A percentile compares a stretch with the other conserved stretches of the same genome.
phyloP scores from a whole-genome alignment of 2,888 invertebrate genomes.

The Pterostichus madidus region DNA sequence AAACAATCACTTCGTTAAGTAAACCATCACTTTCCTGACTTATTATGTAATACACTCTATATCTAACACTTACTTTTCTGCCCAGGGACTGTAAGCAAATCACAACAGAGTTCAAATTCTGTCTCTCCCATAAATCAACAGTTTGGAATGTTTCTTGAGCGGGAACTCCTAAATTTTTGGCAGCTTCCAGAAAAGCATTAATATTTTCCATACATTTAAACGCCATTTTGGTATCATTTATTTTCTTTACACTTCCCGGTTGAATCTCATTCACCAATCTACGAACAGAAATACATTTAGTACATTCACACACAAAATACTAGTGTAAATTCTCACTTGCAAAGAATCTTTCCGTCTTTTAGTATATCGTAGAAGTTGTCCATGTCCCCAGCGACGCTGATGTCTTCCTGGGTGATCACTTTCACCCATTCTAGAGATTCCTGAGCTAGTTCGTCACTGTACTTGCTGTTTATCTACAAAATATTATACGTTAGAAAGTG shows the following conservation, averaged over 20 bases:
- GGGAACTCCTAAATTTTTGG: slow-evolving; percentile 92
- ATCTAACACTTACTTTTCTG: slow-evolving; percentile 85
- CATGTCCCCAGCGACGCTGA: slow-evolving; percentile 93
- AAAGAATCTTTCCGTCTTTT: slow-evolving; percentile 93
- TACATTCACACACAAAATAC: too few species aligned
- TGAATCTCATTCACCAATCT: slow-evolving; percentile 93
- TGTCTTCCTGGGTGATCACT: slow-evolving; percentile 89
- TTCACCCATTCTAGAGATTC: slow-evolving; percentile 97
- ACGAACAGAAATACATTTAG: slow-evolving; percentile 68
- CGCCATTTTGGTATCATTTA: slow-evolving; percentile 91
- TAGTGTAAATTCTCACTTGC: slow-evolving; percentile 84
- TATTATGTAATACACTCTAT: too few species aligned
- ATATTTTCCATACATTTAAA: slow-evolving; percentile 99
- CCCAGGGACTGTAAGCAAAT: slow-evolving; percentile 97
- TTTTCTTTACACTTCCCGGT: slow-evolving; percentile 92
- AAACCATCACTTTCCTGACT: too few species aligned
- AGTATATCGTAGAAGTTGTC: slow-evolving; percentile 95
- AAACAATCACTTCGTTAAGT: too few species aligned
- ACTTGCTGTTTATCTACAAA: slow-evolving; percentile 97
- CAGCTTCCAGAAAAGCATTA: slow-evolving; percentile 93
- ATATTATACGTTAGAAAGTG: slow-evolving; percentile 65
- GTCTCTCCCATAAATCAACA: slow-evolving; percentile 97
- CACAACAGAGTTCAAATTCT: slow-evolving; percentile 97
- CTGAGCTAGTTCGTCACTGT: slow-evolving; percentile 95
- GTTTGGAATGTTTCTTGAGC: slow-evolving; percentile 98